Evolutionary conservation across 1,140 invertebrate genomes (phyloP), one percentile per base, ranked within the genome.

Genomic region (Drosophila miranda): DNA sequence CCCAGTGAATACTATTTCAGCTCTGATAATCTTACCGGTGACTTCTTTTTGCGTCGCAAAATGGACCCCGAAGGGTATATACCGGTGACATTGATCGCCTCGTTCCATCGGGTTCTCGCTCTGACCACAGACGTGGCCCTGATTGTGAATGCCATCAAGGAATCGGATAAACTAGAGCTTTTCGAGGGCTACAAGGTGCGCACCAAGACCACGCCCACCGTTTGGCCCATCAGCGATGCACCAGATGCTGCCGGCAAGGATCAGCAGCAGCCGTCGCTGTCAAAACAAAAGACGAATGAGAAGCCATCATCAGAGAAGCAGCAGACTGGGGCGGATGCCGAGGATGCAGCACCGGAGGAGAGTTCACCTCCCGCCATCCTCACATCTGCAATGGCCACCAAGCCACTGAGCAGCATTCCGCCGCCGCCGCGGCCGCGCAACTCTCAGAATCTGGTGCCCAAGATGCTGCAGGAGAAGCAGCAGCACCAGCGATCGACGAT

Each of bases 1-100:
- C 44, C 8, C 92, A 99, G 98, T 91, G 98, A 99, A 92, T 99
- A 99, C 92, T 99, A 99, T 93, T 99, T 99, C 92, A 99, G 97
- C 90, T 95, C 96, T 80, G 98, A 99, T 81, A 99, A 99, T 93
- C 93, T 99, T 52, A 94, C 96, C 76, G 95, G 96, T 81, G 99
- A 99, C 91, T 98, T 99, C 92, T 99, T 98, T 92, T 93, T 99
- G 74, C 94, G 99, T 55, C 94, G 97, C 64, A 98, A 98, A 94
- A 99, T 99, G 99, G 96, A 98, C 84, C 86, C 94, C 13, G 94
- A 99, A 83, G 99, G 99, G 53, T 99, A 95, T 90, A 94, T 99
- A 53, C 97, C 98, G 7, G 94, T 99, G 19, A 95, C 95, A 62
- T 92, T 99, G 44, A 98, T 99, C 51, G 97, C 98, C 28, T 98